Evolutionary conservation across 2,888 invertebrate genomes (phyloP).

Genomic region (Pharmacophagus antenor): DNA sequence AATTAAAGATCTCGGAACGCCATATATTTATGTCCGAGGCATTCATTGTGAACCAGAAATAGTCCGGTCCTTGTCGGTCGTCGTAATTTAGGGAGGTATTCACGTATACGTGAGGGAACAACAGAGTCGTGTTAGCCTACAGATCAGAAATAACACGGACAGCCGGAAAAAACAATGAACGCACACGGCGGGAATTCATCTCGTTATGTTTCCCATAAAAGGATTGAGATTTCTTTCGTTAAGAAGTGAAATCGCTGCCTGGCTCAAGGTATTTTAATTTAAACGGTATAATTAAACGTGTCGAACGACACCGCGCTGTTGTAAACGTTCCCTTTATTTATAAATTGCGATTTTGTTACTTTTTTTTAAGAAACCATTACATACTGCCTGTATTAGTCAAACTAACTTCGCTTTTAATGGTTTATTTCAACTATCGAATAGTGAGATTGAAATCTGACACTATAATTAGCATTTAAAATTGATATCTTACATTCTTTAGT

Average conservation of each 20-base stretch:
- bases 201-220: conserved; percentile 58
- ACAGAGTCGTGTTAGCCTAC: conserved; percentile 54
- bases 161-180: conserved; percentile 52
- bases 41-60: conserved; percentile 53
- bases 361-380: not conserved
- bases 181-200: conserved; percentile 55
- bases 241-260: conserved; percentile 50
- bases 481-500: too few relatives aligned
- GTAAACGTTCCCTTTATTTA: conserved; percentile 3
- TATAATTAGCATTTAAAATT: too few relatives aligned
- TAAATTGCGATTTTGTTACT: not conserved
- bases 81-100: conserved; percentile 54
- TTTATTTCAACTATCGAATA: too few relatives aligned
- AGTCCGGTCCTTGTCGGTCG: conserved; percentile 48
- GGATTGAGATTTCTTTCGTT: conserved; percentile 53
- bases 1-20: conserved; percentile 60
- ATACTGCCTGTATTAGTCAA: not conserved
- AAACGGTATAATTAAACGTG: conserved; percentile 21
- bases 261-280: conserved; percentile 34
- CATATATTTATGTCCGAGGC: conserved; percentile 48
- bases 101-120: conserved; percentile 48
- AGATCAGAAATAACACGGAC: conserved; percentile 55
- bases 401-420: too few relatives aligned
- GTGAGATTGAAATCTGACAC: too few relatives aligned
- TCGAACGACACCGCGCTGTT: conserved; percentile 5